Percentiles rank a stretch among this genome's conserved stretches.
Evolutionary conservation across 2,797 vertebrate species (phyloP).

Genomic region (Lagodon rhomboides): DNA sequence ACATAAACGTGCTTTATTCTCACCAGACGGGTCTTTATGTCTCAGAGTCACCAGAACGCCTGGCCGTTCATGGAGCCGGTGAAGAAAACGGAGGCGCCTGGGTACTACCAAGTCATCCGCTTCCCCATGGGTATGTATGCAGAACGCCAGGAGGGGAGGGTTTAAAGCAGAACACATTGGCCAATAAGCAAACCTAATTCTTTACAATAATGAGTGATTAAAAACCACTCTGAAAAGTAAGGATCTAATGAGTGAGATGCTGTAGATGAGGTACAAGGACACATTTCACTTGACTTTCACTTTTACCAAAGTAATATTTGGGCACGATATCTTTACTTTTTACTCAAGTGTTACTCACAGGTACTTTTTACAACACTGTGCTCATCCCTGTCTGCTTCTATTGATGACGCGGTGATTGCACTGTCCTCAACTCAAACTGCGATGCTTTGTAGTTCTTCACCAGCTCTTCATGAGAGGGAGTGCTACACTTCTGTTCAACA

Average conservation of each 20-base stretch:
- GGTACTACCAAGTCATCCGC: constrained; percentile 99
- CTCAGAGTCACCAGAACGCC: constrained; percentile 96
- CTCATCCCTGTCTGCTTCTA: too few relatives aligned
- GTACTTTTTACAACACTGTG: too few relatives aligned
- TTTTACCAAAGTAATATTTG: too few relatives aligned
- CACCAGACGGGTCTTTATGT: constrained; percentile 63
- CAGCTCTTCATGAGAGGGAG: not conserved
- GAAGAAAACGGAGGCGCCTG: constrained; percentile 98
- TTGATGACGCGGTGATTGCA: too few relatives aligned
- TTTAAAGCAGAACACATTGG: not conserved
- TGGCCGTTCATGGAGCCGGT: constrained; percentile 99
- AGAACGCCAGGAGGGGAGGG: not conserved
- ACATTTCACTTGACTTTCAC: not conserved
- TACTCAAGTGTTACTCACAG: too few relatives aligned
- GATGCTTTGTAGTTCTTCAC: too few relatives aligned
- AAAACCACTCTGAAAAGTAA: not conserved
- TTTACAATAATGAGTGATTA: not conserved
- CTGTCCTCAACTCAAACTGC: too few relatives aligned
- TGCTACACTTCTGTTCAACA: not conserved
- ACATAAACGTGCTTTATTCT: constrained; percentile 11
- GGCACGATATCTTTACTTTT: too few relatives aligned
- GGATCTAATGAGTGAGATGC: not conserved
- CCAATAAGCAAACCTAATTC: not conserved
- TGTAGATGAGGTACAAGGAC: not conserved
- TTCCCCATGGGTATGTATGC: constrained; percentile 96